Evolutionary conservation across 2,113 vertebrate genomes (phyloP).

Genomic region (Semnornis frantzii): DNA sequence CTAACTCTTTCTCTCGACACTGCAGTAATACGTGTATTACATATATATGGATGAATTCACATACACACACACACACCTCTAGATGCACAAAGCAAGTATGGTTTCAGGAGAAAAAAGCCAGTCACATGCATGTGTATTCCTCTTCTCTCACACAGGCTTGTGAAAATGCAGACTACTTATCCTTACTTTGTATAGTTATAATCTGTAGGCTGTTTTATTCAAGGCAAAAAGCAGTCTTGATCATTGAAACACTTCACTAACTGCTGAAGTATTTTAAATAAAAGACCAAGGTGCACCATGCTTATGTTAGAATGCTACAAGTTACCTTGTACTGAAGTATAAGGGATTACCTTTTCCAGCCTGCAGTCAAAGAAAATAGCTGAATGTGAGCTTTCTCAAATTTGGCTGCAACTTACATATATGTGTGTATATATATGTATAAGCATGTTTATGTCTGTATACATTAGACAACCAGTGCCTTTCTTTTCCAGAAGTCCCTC

Average conservation of each 20-base stretch:
- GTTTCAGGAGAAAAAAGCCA: neutral
- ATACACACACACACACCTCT: neutral
- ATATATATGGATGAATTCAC: neutral
- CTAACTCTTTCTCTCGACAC: neutral
- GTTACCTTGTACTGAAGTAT: conserved; percentile 18
- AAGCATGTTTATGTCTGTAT: conserved; percentile 61
- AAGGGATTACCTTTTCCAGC: conserved; percentile 59
- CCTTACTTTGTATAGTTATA: conserved; percentile 28
- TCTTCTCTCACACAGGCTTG: neutral
- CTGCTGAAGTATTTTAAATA: neutral
- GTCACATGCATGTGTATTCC: neutral
- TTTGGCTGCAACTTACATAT: conserved; percentile 20
- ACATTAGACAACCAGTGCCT: conserved; percentile 66
- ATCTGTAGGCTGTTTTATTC: conserved; percentile 10
- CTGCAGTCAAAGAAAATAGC: conserved; percentile 36
- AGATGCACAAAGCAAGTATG: neutral
- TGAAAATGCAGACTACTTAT: neutral
- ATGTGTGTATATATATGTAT: neutral
- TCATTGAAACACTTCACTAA: neutral
- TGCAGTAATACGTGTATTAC: neutral
- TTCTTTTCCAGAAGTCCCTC: conserved; percentile 50
- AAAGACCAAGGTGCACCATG: conserved; percentile 24
- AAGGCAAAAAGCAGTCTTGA: conserved; percentile 31
- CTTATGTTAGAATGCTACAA: conserved; percentile 35
- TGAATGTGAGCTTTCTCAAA: conserved; percentile 62